phyloP scores from a whole-genome alignment of 2,113 vertebrate genomes.

The Pangasianodon gigas region DNA sequence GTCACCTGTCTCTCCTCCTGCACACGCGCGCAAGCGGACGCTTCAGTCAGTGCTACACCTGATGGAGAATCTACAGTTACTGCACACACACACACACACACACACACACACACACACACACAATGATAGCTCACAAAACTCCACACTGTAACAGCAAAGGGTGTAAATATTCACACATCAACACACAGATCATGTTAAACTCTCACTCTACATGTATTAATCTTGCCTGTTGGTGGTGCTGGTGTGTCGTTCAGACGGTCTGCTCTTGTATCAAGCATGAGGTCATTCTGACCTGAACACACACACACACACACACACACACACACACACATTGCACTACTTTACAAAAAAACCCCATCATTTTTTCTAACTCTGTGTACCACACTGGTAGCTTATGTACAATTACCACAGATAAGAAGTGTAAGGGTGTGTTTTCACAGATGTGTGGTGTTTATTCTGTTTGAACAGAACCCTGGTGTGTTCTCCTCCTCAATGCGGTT shows the following conservation, averaged over 20 bases:
- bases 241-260: constrained; percentile 65
- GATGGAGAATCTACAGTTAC: constrained; percentile 31
- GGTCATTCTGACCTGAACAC: constrained; percentile 65
- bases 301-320: constrained; percentile 24
- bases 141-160: background rate
- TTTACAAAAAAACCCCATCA: background rate
- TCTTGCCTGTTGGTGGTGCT: constrained; percentile 75
- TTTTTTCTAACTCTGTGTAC: background rate
- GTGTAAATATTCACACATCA: background rate
- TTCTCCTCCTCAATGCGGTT: too few relatives aligned
- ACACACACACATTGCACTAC: background rate
- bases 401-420: background rate
- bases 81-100: constrained; percentile 30
- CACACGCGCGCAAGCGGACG: constrained; percentile 74
- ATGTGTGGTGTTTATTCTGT: background rate
- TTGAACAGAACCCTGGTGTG: background rate
- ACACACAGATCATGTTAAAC: background rate
- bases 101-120: constrained; percentile 35
- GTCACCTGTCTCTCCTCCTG: constrained; percentile 85
- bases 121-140: background rate
- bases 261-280: constrained; percentile 69
- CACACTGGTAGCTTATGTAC: background rate
- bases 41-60: constrained; percentile 73
- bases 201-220: background rate
- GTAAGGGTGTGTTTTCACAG: background rate